These are phyloP conservation scores for Nycteola revayana DNA, from an alignment of 2,888 invertebrate species.

Conservation along the genomic window DNA sequence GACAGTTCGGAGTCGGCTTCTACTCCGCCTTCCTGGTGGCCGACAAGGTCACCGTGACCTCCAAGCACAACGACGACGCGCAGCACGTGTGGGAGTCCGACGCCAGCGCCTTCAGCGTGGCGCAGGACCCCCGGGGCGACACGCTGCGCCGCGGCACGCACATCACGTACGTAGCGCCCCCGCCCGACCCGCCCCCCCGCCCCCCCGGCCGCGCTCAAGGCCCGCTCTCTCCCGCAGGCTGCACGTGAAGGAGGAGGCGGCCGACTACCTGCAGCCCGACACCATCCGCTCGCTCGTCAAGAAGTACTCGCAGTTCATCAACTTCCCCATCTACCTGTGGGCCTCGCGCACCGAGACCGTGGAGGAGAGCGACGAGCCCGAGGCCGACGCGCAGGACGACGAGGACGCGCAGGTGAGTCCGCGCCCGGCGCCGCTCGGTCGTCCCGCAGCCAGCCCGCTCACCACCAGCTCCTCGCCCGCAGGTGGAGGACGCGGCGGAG, in stretches of 20 bases:
- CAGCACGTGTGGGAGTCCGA: slow-evolving; percentile 99
- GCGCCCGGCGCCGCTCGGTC: no score
- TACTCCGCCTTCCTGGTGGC: slow-evolving; percentile 99
- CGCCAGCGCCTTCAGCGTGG: slow-evolving; percentile 93
- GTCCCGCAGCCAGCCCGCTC: no score
- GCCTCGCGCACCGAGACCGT: slow-evolving; percentile 75
- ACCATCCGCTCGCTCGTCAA: slow-evolving; percentile 95
- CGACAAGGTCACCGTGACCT: slow-evolving; percentile 96
- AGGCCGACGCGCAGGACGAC: slow-evolving; percentile 34
- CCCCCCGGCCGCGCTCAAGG: background rate
- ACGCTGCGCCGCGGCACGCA: slow-evolving; percentile 95
- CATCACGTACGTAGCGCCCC: slow-evolving; percentile 84
- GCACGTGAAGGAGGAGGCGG: slow-evolving; percentile 97
- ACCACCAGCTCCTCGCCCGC: slow-evolving; percentile 16
- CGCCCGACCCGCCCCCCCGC: slow-evolving; percentile 68
- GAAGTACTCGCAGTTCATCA: slow-evolving; percentile 99
- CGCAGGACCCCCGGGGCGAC: slow-evolving; percentile 96
- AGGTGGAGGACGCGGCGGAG: slow-evolving; percentile 88
- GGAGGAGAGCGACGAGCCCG: slow-evolving; percentile 27
- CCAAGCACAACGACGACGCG: slow-evolving; percentile 95
- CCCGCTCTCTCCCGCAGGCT: slow-evolving; percentile 79
- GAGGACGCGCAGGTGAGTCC: slow-evolving; percentile 78
- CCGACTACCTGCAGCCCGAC: slow-evolving; percentile 96
- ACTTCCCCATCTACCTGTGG: slow-evolving; percentile 99
- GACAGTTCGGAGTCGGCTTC: slow-evolving; percentile 99